These are phyloP conservation scores for Oryzias javanicus DNA, from an alignment of 2,113 vertebrate species.

Conservation along the genomic window DNA sequence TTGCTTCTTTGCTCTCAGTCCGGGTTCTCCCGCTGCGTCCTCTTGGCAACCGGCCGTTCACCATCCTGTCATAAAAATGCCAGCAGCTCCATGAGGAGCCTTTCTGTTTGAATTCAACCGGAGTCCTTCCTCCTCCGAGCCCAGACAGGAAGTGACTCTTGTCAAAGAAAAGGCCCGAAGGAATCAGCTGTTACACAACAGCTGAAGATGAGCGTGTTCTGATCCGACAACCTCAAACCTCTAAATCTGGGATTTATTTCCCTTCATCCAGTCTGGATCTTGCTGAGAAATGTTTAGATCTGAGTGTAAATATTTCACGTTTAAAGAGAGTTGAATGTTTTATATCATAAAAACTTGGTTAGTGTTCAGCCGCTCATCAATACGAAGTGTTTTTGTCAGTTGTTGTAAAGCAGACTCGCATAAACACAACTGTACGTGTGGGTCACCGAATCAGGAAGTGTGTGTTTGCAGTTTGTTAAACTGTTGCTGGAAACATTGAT, in stretches of 20 bases:
- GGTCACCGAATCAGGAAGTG: slow-evolving; percentile 22
- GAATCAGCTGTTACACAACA: slow-evolving; percentile 1
- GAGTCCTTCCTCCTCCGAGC: slow-evolving; percentile 34
- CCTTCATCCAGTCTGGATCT: neutral
- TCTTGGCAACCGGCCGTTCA: slow-evolving; percentile 40
- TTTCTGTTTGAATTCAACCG: slow-evolving; percentile 52
- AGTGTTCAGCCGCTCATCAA: too few species aligned
- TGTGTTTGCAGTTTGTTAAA: slow-evolving; percentile 19
- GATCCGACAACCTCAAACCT: neutral
- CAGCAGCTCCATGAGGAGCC: slow-evolving; percentile 40
- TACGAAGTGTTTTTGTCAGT: slow-evolving; percentile 1
- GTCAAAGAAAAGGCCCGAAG: slow-evolving; percentile 24
- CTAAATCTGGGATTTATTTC: too few species aligned
- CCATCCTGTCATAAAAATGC: slow-evolving; percentile 65
- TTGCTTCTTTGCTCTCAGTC: slow-evolving; percentile 54
- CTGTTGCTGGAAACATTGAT: neutral
- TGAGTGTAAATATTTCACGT: neutral
- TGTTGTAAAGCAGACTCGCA: neutral
- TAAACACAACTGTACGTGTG: slow-evolving; percentile 32
- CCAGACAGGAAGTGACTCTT: slow-evolving; percentile 39
- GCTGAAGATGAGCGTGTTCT: neutral
- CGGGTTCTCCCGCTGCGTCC: slow-evolving; percentile 18
- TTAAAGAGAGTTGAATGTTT: too few species aligned
- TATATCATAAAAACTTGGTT: too few species aligned
- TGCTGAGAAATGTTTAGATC: too few species aligned